These are phyloP conservation scores for Drosophila tanythrix DNA, from an alignment of 2,888 invertebrate genomes.

Conservation along the genomic window DNA sequence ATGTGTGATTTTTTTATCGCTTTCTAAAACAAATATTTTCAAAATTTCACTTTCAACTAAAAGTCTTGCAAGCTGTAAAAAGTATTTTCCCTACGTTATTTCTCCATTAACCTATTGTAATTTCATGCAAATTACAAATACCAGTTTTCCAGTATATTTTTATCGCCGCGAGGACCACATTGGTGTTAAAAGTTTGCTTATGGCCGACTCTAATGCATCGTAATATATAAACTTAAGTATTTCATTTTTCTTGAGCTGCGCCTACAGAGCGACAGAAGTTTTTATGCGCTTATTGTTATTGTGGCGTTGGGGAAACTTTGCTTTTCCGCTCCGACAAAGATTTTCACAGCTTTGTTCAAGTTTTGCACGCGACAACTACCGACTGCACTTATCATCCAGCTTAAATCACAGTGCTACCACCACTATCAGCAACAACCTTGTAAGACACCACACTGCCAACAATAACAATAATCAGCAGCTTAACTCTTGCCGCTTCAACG, in stretches of 20 bases:
- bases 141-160: background rate
- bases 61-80: background rate
- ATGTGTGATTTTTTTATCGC: background rate
- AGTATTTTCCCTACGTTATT: background rate
- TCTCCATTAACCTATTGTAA: background rate
- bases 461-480: constrained; percentile 34
- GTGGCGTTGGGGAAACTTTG: constrained; percentile 37
- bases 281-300: constrained; percentile 38
- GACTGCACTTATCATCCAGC: constrained; percentile 44
- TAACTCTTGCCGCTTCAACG: constrained; percentile 33
- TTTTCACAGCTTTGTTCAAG: constrained; percentile 50
- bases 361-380: constrained; percentile 21
- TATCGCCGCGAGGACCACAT: constrained; percentile 15
- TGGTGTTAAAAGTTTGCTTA: constrained; percentile 63
- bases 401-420: constrained; percentile 45
- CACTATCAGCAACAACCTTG: constrained; percentile 52
- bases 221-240: constrained; percentile 48
- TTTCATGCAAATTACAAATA: background rate
- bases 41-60: background rate
- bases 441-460: constrained; percentile 16
- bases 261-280: constrained; percentile 42
- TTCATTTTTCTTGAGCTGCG: constrained; percentile 18
- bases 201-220: constrained; percentile 37
- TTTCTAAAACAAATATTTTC: background rate
- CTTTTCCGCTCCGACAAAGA: constrained; percentile 26